These are phyloP conservation scores for Lasiurus borealis DNA, from an alignment of 2,113 vertebrate species.

Conservation along the genomic window DNA sequence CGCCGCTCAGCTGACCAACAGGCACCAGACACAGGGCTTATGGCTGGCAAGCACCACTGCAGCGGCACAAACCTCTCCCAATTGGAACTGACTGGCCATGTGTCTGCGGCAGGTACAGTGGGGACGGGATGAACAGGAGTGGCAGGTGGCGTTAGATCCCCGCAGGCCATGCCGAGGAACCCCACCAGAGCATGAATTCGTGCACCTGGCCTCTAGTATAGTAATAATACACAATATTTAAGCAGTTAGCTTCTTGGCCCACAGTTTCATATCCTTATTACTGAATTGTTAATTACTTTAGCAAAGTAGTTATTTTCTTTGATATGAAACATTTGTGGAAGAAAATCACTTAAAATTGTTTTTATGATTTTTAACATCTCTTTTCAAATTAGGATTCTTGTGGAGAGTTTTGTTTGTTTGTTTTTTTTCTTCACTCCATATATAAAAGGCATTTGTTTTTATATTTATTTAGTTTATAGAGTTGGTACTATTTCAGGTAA, in stretches of 20 bases:
- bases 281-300: background rate
- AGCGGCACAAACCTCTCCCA: too few relatives aligned
- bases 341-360: background rate
- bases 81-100: too few relatives aligned
- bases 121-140: too few relatives aligned
- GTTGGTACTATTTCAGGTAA: background rate
- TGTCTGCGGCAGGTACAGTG: too few relatives aligned
- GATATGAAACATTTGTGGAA: background rate
- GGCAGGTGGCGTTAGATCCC: too few relatives aligned
- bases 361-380: constrained; percentile 50
- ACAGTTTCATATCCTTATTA: background rate
- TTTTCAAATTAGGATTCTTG: background rate
- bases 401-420: background rate
- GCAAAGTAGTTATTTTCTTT: background rate
- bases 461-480: background rate
- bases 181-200: too few relatives aligned
- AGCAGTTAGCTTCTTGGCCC: background rate
- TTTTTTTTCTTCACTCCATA: background rate
- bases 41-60: too few relatives aligned
- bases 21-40: too few relatives aligned
- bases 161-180: too few relatives aligned
- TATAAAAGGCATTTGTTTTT: constrained; percentile 38
- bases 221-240: background rate
- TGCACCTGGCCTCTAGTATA: too few relatives aligned
- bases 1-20: too few relatives aligned